phyloP scores from a whole-genome alignment of 2,113 vertebrate genomes.

The Osmerus eperlanus region DNA sequence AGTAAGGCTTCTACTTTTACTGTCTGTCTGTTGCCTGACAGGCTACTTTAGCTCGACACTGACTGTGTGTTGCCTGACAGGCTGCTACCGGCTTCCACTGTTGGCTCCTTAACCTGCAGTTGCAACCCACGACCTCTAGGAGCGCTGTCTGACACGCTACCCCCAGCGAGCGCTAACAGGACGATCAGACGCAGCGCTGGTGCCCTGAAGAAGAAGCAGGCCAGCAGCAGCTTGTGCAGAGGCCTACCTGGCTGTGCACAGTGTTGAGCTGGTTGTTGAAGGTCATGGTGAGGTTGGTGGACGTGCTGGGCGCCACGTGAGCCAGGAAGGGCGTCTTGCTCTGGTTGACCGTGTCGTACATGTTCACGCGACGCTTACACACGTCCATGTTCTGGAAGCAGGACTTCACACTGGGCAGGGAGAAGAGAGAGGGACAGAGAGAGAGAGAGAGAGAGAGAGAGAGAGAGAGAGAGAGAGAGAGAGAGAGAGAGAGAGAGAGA shows the following conservation, averaged over 20 bases:
- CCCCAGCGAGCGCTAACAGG: too few species aligned
- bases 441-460: neutral
- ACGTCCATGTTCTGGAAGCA: conserved; percentile 99
- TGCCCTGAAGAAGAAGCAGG: neutral
- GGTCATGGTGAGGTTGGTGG: conserved; percentile 98
- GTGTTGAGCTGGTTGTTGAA: conserved; percentile 99
- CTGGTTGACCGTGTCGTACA: conserved; percentile 98
- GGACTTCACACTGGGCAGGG: conserved; percentile 87
- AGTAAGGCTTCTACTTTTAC: conserved; percentile 19
- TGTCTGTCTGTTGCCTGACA: neutral
- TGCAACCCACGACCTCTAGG: too few species aligned
- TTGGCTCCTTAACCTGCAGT: too few species aligned
- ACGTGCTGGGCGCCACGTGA: conserved; percentile 96
- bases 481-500: too few species aligned
- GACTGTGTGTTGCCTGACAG: conserved; percentile 83
- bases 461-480: conserved; percentile 7
- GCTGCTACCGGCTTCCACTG: conserved; percentile 56
- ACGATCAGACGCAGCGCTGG: too few species aligned
- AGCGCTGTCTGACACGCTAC: too few species aligned
- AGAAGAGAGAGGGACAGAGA: neutral
- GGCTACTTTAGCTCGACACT: neutral
- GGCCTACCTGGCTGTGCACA: conserved; percentile 80
- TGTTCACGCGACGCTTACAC: conserved; percentile 93
- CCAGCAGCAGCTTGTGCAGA: neutral
- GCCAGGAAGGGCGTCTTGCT: conserved; percentile 99